phyloP scores from a whole-genome alignment of 2,888 invertebrate genomes.

The Amphipyra berbera region DNA sequence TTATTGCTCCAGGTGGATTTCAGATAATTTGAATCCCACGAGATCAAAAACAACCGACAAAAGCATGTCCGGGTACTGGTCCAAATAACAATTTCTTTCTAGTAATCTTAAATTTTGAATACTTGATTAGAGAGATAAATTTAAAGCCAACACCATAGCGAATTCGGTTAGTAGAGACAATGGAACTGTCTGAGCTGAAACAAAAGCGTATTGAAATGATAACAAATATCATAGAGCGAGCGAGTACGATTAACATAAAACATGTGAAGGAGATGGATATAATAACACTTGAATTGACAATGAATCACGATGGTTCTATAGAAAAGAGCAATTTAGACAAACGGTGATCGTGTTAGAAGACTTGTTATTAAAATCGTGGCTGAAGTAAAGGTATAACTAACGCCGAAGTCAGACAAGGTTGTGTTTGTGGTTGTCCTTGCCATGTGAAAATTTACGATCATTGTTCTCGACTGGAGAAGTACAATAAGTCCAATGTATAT shows the following conservation, averaged over 20 bases:
- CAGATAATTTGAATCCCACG: slow-evolving; percentile 58
- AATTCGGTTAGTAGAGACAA: slow-evolving; percentile 44
- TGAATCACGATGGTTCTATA: slow-evolving; percentile 71
- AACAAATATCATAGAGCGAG: slow-evolving; percentile 65
- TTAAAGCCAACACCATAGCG: slow-evolving; percentile 10
- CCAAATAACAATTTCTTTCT: slow-evolving; percentile 8
- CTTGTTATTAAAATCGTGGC: slow-evolving; percentile 27
- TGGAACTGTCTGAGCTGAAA: slow-evolving; percentile 39
- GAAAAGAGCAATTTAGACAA: slow-evolving; percentile 59
- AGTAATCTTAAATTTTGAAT: slow-evolving; percentile 3
- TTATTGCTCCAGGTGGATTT: slow-evolving; percentile 68
- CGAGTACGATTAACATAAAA: slow-evolving; percentile 63
- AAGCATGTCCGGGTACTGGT: slow-evolving; percentile 10
- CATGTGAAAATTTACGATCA: slow-evolving; percentile 39
- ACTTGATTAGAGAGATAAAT: slow-evolving; percentile 17
- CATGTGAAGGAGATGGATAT: slow-evolving; percentile 59
- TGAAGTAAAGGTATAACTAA: slow-evolving; percentile 30
- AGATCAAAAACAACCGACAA: slow-evolving; percentile 34
- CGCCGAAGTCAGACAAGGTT: slow-evolving; percentile 36
- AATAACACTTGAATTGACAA: slow-evolving; percentile 79
- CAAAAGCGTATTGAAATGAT: slow-evolving; percentile 64
- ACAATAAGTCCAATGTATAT: slow-evolving; percentile 18
- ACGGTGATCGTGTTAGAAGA: slow-evolving; percentile 44
- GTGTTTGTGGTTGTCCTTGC: slow-evolving; percentile 38
- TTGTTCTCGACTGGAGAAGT: slow-evolving; percentile 33